Percentiles rank a stretch among this genome's conserved stretches.
Conservation (phyloP, 2,113 vertebrate genomes). For the Notothenia coriiceps region DNA sequence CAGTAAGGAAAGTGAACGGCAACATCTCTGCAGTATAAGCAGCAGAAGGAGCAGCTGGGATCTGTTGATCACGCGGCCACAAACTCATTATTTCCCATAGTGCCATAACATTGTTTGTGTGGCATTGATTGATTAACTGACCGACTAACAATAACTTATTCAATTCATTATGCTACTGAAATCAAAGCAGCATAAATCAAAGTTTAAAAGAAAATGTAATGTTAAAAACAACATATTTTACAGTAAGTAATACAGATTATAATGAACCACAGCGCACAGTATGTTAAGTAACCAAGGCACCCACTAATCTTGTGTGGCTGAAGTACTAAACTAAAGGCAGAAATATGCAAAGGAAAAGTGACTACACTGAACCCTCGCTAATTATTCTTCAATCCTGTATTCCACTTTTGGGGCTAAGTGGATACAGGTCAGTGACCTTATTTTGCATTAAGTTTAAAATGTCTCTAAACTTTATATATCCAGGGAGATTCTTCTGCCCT, state of each 20-base stretch:
- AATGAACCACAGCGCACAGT: background rate
- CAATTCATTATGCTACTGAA: background rate
- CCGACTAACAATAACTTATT: background rate
- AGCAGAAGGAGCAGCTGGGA: background rate
- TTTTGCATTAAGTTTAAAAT: slow-evolving; percentile 35
- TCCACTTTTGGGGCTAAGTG: slow-evolving; percentile 7
- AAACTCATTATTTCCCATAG: background rate
- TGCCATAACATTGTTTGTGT: background rate
- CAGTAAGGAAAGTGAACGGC: background rate
- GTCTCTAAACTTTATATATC: slow-evolving; percentile 40
- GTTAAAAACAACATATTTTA: background rate
- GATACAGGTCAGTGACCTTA: slow-evolving; percentile 44
- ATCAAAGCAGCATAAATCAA: background rate
- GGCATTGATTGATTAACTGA: background rate
- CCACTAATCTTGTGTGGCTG: background rate
- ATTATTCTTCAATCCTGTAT: slow-evolving; percentile 22
- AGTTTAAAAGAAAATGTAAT: background rate
- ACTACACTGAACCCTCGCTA: background rate
- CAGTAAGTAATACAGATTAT: background rate
- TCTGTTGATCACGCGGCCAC: background rate
- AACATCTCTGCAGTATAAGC: background rate
- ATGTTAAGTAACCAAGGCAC: background rate
- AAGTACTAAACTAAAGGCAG: background rate
- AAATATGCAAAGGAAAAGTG: background rate
- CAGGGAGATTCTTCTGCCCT: slow-evolving; percentile 15